Base-by-base conservation (phyloP, 1,140 invertebrate genomes). In the Tetramorium parvispinum region DNA sequence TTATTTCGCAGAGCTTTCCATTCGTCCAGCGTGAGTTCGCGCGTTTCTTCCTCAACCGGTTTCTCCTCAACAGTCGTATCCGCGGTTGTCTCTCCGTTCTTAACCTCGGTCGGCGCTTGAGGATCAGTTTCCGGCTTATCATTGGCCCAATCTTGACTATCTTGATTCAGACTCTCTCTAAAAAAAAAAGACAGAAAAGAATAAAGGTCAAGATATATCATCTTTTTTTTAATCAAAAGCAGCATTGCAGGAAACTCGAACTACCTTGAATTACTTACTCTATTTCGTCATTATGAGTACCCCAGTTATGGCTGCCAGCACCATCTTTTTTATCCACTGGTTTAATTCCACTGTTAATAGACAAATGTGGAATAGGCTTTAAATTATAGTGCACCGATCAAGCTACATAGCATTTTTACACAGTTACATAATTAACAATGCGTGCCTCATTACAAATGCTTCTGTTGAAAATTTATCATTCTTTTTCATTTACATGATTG, bases 301-400 rank as follows among this genome's bases (percentile, higher is more conserved):
- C 98, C 98, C 99, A 99, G 94, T 99, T 99, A 95, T 98, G 98
- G 91, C 98, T 97, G 79, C 98, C 99, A 96, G 96, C 97, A 93
- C 98, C 99, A 93, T 99, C 98, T 89, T 98, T 97, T 95, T 99
- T 99, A 93, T 99, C 98, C 89, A 98, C 96, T 85, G 98, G 96
- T 95, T 99, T 99, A 76, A 99, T 97, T 93, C 98, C 98, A 95
- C 97, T 98, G 96, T 95, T 96, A 75, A 83, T 59, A 70, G 24
- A 81, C 27, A 86, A 70, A 82, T 18, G n/a, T 83, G 24, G 55
- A 66, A 32, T 55, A 57, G 7, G 18, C 46, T 51, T 76, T 81
- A 83, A 65, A 78, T 32, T 11, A 51, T 37, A 24, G 21, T 63
- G 1, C 27, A 61, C 40, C 46, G 6, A 51, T 65, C 11, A 63